Conservation (phyloP, 1,140 invertebrate genomes). For the roundworm (Caenorhabditis elegans) region DNA sequence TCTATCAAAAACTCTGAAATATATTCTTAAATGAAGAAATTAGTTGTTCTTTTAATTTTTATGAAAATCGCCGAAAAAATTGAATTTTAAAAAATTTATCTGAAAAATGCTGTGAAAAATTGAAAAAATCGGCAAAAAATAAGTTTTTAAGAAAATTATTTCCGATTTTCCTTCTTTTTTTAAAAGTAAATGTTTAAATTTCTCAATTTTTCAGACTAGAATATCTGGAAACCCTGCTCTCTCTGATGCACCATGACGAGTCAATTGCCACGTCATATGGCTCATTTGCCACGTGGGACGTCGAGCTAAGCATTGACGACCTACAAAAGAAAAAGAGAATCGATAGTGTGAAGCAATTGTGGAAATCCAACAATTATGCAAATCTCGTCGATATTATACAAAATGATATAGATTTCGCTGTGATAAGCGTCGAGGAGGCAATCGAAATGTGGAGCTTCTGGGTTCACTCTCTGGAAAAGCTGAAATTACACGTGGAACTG, state of each 20-base stretch:
- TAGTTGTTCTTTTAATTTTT: too few species aligned
- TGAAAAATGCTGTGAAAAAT: too few species aligned
- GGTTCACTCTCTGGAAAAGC: not conserved
- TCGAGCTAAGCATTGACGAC: not conserved
- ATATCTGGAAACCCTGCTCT: not conserved
- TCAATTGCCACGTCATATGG: not conserved
- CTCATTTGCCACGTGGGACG: conserved; percentile 7
- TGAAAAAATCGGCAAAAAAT: too few species aligned
- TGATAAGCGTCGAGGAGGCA: not conserved
- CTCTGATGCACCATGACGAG: not conserved
- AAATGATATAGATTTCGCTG: not conserved
- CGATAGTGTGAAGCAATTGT: not conserved
- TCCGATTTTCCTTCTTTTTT: too few species aligned
- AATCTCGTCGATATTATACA: not conserved
- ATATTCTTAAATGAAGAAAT: too few species aligned
- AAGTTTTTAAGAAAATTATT: too few species aligned
- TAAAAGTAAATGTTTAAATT: too few species aligned
- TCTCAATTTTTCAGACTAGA: not conserved
- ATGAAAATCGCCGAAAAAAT: too few species aligned
- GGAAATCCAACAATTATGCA: not conserved
- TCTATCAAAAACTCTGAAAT: too few species aligned
- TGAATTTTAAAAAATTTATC: too few species aligned
- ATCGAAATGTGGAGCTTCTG: not conserved
- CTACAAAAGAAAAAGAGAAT: conserved; percentile 3
- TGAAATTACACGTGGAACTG: not conserved